Conservation (phyloP, 2,888 invertebrate species). For the Clanis bilineata region DNA sequence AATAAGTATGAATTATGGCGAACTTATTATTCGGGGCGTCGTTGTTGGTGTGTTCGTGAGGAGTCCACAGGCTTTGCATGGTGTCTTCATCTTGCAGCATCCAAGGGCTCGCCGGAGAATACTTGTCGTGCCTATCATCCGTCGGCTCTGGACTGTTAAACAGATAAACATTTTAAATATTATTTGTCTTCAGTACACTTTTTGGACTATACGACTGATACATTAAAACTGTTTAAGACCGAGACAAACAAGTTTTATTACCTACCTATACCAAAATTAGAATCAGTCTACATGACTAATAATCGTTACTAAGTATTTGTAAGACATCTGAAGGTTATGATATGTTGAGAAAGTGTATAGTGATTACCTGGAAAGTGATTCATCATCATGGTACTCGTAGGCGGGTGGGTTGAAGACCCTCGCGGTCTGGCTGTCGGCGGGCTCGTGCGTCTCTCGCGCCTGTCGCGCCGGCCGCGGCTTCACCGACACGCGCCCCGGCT, state of each 20-base stretch:
- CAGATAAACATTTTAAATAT: neutral
- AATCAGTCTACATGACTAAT: too few species aligned
- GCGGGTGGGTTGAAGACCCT: constrained; percentile 38
- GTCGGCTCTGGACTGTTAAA: neutral
- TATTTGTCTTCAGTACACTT: too few species aligned
- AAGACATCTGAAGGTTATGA: too few species aligned
- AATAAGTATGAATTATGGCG: neutral
- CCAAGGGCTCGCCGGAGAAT: constrained; percentile 19
- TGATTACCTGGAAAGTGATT: constrained; percentile 25
- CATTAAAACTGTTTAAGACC: too few species aligned
- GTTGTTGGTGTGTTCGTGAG: constrained; percentile 19
- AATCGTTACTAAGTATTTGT: too few species aligned
- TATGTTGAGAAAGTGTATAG: too few species aligned
- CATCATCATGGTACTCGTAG: constrained; percentile 34
- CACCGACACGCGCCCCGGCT: constrained; percentile 39
- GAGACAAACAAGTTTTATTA: too few species aligned
- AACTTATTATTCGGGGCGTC: neutral
- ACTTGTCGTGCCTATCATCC: neutral
- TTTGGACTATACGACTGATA: too few species aligned
- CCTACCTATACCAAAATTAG: too few species aligned
- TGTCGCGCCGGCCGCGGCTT: constrained; percentile 27
- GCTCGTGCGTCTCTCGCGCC: constrained; percentile 30
- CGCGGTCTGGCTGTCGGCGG: constrained; percentile 42
- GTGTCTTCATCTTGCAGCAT: constrained; percentile 56
- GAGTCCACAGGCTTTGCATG: constrained; percentile 54